Evolutionary conservation across 2,888 invertebrate genomes (phyloP), one percentile per base, ranked within the genome.

Genomic region (Ormyrus labotus): DNA sequence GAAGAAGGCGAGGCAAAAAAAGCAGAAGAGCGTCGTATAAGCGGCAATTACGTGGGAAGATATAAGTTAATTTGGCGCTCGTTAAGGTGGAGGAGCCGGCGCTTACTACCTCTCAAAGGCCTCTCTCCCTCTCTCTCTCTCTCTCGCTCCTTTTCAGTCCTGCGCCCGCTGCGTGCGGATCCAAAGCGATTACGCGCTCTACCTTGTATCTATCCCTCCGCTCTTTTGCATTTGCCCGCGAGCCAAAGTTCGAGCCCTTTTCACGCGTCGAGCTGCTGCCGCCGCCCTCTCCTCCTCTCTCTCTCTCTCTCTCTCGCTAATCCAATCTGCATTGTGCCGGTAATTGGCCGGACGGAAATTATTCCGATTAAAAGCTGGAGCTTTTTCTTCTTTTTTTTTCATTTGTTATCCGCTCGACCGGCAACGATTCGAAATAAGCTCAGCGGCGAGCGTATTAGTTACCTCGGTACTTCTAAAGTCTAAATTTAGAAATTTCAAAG

Each of bases 41-140:
- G 71, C 78, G 64, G 77, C 78, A 81, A 80, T 75, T 83, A 81
- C 78, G 81, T 78, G 81, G 80, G 76, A 81, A 83, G 83, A 83
- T 83, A 83, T 83, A 81, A 83, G 81, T 81, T 83, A 83, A 83
- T 81, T 83, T 83, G 81, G 65, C 80, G 80, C 77, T 81, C 75
- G 80, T 83, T 82, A 79, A 81, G 74, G 68, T 81, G 73, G 55
- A 81, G 63, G 81, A 82, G 82, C 75, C 81, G 81, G 82, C 81
- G 81, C 82, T 81, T 77, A 64, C 79, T 67, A 74, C 68, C 69
- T 74, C 73, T 61, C 34, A 51, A 45, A 34, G 45, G 55, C 71
- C n/a, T 51, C 19, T 76, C 45, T 77, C 58, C 13, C 65, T 77
- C 73, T 55, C 57, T 19, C 78, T 82, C 73, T 61, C 67, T 73